Evolutionary conservation across 1,140 invertebrate species (phyloP), one percentile per base, ranked within the genome.

Genomic region (Stegodyphus dumicola): DNA sequence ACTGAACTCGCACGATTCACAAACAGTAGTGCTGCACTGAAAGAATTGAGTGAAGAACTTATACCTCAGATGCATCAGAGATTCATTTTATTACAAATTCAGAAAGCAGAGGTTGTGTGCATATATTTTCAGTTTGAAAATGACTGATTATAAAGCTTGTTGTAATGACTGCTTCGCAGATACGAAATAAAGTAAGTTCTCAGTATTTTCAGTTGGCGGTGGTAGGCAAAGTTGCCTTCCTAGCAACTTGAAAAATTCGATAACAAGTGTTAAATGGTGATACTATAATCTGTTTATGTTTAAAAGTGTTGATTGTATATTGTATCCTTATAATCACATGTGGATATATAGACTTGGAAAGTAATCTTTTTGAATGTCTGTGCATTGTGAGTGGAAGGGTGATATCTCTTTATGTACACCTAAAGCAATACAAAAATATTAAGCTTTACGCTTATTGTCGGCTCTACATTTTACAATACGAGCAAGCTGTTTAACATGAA

Each of bases 381-480:
- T 83, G 80, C 70, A 83, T 75, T 83, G 18, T 83, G 80, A 69
- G 56, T 71, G 67, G 78, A 75, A 54, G 74, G 70, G 80, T 83
- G 80, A 83, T 80, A 83, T 74, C 60, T 83, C 80, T 83, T 83
- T 83, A 83, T 83, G 80, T 83, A 83, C 56, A 83, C 80, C 65
- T 83, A 83, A 83, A 83, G 80, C 80, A 83, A 83, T 83, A 83
- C 80, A 75, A 48, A 83, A 83, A 83, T 75, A 83, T 66, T 75
- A 83, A 83, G 80, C 80, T 83, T 74, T 66, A 75, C 71, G 80
- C 80, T 83, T 75, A 70, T 60, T 77, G 56, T 67, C 9, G 7
- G 65, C 65, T 67, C 65, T n/a, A 18, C 15, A 7, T 67, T 67
- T 67, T 18, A 17, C 65, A 17, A 67, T 67, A 18, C 17, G 65